Conservation (phyloP, 2,888 invertebrate species). For the Pocota personata region DNA sequence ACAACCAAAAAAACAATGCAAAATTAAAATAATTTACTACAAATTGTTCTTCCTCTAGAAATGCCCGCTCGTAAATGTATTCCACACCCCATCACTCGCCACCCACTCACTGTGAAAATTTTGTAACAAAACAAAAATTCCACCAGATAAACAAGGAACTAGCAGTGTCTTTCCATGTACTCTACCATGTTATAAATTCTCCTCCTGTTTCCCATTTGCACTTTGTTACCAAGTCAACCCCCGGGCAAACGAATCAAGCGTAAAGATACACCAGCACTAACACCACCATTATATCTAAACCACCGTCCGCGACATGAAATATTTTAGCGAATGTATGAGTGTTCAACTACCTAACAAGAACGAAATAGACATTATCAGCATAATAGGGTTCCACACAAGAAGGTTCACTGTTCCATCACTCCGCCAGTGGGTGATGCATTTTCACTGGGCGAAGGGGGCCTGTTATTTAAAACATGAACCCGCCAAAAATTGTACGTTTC, state of each 20-base stretch:
- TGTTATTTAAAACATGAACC: slow-evolving; percentile 62
- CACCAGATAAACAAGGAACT: slow-evolving; percentile 55
- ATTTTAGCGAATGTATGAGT: slow-evolving; percentile 29
- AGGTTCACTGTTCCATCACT: background rate
- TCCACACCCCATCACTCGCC: background rate
- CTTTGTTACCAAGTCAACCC: slow-evolving; percentile 71
- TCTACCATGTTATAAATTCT: slow-evolving; percentile 48
- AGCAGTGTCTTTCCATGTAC: background rate
- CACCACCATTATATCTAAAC: background rate
- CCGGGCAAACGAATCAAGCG: slow-evolving; percentile 67
- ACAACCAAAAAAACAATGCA: background rate
- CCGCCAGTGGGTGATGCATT: slow-evolving; percentile 40
- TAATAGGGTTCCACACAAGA: slow-evolving; percentile 59
- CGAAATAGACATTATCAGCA: slow-evolving; percentile 69
- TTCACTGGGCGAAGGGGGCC: slow-evolving; percentile 2
- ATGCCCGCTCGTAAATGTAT: background rate
- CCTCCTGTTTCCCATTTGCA: slow-evolving; percentile 66
- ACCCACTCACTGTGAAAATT: slow-evolving; percentile 20
- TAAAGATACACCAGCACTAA: slow-evolving; percentile 43
- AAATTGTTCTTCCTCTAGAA: slow-evolving; percentile 35
- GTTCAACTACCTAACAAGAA: slow-evolving; percentile 16
- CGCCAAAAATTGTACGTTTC: slow-evolving; percentile 40
- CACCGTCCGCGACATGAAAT: slow-evolving; percentile 53
- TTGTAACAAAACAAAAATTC: slow-evolving; percentile 55
- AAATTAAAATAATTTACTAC: slow-evolving; percentile 49